Percentiles rank a stretch among this genome's conserved stretches.
Conservation (phyloP, 2,888 invertebrate genomes). For the Zele albiditarsus region DNA sequence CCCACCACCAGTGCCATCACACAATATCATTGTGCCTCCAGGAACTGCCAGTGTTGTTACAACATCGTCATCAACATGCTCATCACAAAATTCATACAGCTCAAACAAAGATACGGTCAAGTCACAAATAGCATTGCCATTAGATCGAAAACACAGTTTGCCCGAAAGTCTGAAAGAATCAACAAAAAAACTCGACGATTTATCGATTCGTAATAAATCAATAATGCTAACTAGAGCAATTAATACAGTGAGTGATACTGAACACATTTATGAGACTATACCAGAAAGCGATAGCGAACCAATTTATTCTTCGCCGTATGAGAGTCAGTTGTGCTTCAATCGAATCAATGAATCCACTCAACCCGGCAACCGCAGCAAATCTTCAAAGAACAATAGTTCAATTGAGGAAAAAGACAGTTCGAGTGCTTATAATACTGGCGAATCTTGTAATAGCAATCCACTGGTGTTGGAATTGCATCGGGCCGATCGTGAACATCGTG, state of each 20-base stretch:
- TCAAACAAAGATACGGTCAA: slow-evolving; percentile 52
- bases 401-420: slow-evolving; percentile 79
- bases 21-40: slow-evolving; percentile 40
- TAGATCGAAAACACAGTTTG: slow-evolving; percentile 61
- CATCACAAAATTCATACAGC: slow-evolving; percentile 58
- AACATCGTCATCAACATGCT: slow-evolving; percentile 57
- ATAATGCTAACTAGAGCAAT: slow-evolving; percentile 8
- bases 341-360: slow-evolving; percentile 37
- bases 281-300: slow-evolving; percentile 79
- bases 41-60: slow-evolving; percentile 42
- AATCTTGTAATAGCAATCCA: slow-evolving; percentile 82
- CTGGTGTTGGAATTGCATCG: slow-evolving; percentile 75
- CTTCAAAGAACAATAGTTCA: slow-evolving; percentile 72
- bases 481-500: slow-evolving; percentile 71
- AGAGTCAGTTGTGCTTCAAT: slow-evolving; percentile 64
- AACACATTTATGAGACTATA: slow-evolving; percentile 81
- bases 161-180: slow-evolving; percentile 65
- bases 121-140: not conserved
- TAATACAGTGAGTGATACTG: slow-evolving; percentile 72
- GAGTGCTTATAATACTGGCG: slow-evolving; percentile 84
- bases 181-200: slow-evolving; percentile 60
- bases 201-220: slow-evolving; percentile 52
- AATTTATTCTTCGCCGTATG: slow-evolving; percentile 79
- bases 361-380: slow-evolving; percentile 45
- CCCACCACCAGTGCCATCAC: slow-evolving; percentile 51